A percentile compares a stretch with the other conserved stretches of the same genome.
These are phyloP conservation scores for Atopsyche davidsoni DNA, from an alignment of 1,140 invertebrate species.

Conservation along the genomic window DNA sequence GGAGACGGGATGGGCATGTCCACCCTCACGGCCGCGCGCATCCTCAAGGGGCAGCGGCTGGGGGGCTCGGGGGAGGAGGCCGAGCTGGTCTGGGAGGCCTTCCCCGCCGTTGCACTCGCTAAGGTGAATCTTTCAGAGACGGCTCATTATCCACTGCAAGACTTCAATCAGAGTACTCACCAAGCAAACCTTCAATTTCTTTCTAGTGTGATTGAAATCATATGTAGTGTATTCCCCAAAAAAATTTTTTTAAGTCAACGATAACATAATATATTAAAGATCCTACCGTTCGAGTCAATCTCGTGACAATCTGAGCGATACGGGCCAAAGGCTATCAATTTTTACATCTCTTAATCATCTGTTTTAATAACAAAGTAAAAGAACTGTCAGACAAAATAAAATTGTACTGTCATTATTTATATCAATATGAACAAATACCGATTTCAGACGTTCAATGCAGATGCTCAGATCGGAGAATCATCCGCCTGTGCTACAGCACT, in stretches of 20 bases:
- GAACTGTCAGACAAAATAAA: background rate
- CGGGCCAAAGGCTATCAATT: background rate
- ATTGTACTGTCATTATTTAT: no score
- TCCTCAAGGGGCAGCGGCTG: slow-evolving; percentile 55
- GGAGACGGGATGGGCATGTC: slow-evolving; percentile 79
- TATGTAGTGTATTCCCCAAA: no score
- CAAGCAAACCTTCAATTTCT: no score
- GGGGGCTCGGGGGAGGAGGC: slow-evolving; percentile 58
- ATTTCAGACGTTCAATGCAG: slow-evolving; percentile 72
- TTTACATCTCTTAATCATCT: background rate
- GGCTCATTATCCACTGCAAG: no score
- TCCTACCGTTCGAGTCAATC: no score
- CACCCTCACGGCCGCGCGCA: slow-evolving; percentile 67
- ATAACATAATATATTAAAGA: no score
- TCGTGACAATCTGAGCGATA: no score
- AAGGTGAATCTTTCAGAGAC: no score
- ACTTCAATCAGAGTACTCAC: no score
- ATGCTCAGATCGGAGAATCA: slow-evolving; percentile 72
- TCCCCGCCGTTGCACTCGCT: slow-evolving; percentile 64
- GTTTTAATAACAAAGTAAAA: background rate
- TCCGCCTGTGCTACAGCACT: slow-evolving; percentile 73
- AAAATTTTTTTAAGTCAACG: no score
- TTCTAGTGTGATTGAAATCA: no score
- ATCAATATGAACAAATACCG: no score
- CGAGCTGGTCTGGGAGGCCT: slow-evolving; percentile 63